Evolutionary conservation across 1,140 invertebrate genomes (phyloP).

Genomic region (Diorhabda carinulata): DNA sequence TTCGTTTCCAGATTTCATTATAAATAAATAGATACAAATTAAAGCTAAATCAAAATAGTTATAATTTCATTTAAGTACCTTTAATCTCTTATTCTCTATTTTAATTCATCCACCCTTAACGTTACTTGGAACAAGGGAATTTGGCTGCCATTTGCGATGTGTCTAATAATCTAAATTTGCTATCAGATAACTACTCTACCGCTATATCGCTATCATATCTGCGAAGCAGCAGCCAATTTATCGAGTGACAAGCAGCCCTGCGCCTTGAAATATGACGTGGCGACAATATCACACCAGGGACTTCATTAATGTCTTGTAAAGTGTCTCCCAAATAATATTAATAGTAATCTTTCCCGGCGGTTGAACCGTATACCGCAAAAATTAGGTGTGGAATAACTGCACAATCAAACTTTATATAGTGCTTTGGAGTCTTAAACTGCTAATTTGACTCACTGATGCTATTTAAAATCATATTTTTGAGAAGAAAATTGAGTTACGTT

Average conservation of each 20-base stretch:
- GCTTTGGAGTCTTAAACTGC: not conserved
- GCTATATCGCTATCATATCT: constrained; percentile 7
- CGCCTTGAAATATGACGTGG: constrained; percentile 46
- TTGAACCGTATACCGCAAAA: not conserved
- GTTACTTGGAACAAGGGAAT: not conserved
- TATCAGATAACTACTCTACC: constrained; percentile 28
- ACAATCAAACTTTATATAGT: not conserved
- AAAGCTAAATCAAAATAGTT: too few species aligned
- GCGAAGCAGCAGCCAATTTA: constrained; percentile 41
- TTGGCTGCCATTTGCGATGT: constrained; percentile 7
- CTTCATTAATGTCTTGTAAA: constrained; percentile 50
- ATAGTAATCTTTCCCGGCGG: constrained; percentile 40
- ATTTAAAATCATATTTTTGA: not conserved
- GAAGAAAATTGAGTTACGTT: not conserved
- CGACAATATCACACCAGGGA: constrained; percentile 48
- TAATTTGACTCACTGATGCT: not conserved
- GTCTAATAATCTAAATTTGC: constrained; percentile 16
- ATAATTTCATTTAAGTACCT: too few species aligned
- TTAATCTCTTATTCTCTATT: too few species aligned
- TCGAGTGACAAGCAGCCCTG: constrained; percentile 39
- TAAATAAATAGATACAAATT: too few species aligned
- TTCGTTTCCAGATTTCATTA: too few species aligned
- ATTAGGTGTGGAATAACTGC: not conserved
- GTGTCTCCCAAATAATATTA: constrained; percentile 49
- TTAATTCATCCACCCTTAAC: too few species aligned